Evolutionary conservation across 92 coral and sea anemone species (phyloP).

Genomic region (Blastomussa wellsi): DNA sequence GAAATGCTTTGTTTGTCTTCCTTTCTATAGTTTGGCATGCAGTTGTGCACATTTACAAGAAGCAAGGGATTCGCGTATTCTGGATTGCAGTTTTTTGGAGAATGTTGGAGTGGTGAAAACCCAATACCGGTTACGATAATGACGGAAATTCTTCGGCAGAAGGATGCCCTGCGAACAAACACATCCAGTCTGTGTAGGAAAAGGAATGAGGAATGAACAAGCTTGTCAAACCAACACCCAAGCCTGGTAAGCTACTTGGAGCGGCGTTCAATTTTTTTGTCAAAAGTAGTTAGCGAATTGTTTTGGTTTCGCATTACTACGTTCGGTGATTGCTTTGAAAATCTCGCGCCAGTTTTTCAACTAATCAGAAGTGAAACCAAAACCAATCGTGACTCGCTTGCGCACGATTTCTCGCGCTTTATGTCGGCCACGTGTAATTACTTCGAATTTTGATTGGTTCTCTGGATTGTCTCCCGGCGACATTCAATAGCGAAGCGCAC

Average conservation of each 20-base stretch:
- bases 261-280: no score
- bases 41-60: conserved; percentile 29
- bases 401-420: no score
- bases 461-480: no score
- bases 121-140: background rate
- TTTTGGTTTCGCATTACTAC: no score
- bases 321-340: no score
- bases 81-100: conserved; percentile 32
- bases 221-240: conserved; percentile 17
- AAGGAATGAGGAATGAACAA: conserved; percentile 31
- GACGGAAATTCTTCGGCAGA: conserved; percentile 2
- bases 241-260: conserved; percentile 15
- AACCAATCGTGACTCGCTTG: no score
- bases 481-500: no score
- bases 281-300: no score
- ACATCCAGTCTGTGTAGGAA: conserved; percentile 51
- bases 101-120: conserved; percentile 41
- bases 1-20: background rate
- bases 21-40: conserved; percentile 13
- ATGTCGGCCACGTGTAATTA: no score
- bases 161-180: background rate
- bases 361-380: no score
- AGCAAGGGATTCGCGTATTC: conserved; percentile 20
- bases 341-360: no score
- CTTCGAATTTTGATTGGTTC: no score